Conservation (phyloP, 2,888 invertebrate species). For the Eucriotettix oculatus region DNA sequence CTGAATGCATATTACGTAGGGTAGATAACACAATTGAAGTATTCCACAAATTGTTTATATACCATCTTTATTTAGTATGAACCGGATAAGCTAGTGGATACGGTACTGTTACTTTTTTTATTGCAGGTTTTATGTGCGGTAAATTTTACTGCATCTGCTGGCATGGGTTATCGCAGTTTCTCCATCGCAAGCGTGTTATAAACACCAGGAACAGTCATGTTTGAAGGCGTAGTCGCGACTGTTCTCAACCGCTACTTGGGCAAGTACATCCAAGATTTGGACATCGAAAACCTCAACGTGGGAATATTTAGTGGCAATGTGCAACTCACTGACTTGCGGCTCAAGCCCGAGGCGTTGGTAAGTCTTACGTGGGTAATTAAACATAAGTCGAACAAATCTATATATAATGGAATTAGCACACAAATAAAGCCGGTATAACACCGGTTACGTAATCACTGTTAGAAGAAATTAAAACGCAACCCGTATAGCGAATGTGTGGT, state of each 20-base stretch:
- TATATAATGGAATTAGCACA: background rate
- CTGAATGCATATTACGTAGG: too few species aligned
- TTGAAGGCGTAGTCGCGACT: conserved; percentile 63
- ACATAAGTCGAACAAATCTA: too few species aligned
- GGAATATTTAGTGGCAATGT: conserved; percentile 71
- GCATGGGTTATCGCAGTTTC: too few species aligned
- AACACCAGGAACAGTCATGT: conserved; percentile 31
- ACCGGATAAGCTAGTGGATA: too few species aligned
- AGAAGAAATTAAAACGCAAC: background rate
- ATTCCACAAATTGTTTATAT: too few species aligned
- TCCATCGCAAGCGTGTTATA: too few species aligned
- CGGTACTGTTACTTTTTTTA: too few species aligned
- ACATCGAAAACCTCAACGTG: conserved; percentile 66
- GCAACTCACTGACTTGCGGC: conserved; percentile 55
- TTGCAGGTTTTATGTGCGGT: too few species aligned
- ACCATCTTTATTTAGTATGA: too few species aligned
- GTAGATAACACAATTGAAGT: too few species aligned
- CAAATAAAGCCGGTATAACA: background rate
- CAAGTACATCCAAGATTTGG: conserved; percentile 66
- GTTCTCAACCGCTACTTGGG: conserved; percentile 64
- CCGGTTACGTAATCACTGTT: background rate
- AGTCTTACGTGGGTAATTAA: conserved; percentile 20
- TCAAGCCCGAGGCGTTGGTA: conserved; percentile 69
- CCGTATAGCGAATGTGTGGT: too few species aligned
- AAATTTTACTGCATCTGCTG: too few species aligned